Base-by-base conservation (phyloP, 2,888 invertebrate genomes). In the Autographa gamma region DNA sequence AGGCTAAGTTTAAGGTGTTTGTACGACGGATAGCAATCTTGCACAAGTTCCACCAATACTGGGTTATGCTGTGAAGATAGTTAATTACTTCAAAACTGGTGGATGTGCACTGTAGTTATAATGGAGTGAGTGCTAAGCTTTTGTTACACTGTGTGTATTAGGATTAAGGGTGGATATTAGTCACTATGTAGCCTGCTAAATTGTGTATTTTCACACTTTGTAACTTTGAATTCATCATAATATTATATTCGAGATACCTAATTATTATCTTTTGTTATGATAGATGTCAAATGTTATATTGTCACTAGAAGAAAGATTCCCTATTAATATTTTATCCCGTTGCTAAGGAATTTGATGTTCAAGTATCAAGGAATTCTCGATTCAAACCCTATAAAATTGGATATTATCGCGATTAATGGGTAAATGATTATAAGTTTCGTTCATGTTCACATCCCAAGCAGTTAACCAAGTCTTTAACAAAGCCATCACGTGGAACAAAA, bases 1-100 rank as follows among this genome's bases (percentile, higher is more conserved):
- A 59, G 72, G 60, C 68, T 66, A 79, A 80, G 63, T 82, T 76
- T 56, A 66, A 82, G 82, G 82, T 82, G 76, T 80, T 82, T 64
- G 69, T 76, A 71, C 71, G 73, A n/a, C 18, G 76, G 76, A 76
- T 80, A 71, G 67, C 8, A 58, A 79, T 79, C 82, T 76, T 66
- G 73, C 66, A 56, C 72, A 71, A 74, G 48, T 74, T 80, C 60
- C 61, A 60, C 64, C 58, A 64, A 52, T 60, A 48, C 32, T 43
- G 59, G 14, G 41, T 60, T 38, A 41, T 38, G 52, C 66, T 43
- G 25, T 25, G 7, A 48, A 7, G 41, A 14, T 66, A 69, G 64
- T 77, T 63, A 65, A 79, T 77, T 77, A 60, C 76, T 77, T 59
- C 18, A 41, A 34, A 31, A 67, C 58, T 48, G 52, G 43, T 56